A percentile compares a stretch with the other conserved stretches of the same genome.
Evolutionary conservation across 2,888 invertebrate genomes (phyloP).

Genomic region (Matsumyia berberina): DNA sequence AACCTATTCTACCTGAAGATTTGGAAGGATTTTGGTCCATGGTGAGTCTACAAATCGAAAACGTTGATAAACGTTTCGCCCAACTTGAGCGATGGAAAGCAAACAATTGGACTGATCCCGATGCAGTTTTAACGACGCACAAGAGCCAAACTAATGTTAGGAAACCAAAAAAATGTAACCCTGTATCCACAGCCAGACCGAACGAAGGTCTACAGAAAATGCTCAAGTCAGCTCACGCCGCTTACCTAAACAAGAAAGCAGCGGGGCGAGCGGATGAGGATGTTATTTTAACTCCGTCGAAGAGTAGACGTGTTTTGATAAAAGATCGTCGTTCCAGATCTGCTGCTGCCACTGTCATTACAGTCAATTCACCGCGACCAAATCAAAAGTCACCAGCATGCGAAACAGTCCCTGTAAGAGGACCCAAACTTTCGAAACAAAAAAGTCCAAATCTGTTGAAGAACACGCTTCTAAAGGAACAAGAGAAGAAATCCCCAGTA

Average conservation of each 20-base stretch:
- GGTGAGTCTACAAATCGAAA: conserved; percentile 86
- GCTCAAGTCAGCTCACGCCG: conserved; percentile 78
- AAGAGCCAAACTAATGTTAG: conserved; percentile 66
- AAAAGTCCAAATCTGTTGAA: conserved; percentile 60
- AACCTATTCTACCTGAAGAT: conserved; percentile 85
- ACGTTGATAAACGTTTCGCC: conserved; percentile 82
- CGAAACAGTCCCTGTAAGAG: conserved; percentile 11
- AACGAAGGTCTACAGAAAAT: conserved; percentile 79
- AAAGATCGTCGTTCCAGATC: conserved; percentile 76
- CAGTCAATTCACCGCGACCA: conserved; percentile 57
- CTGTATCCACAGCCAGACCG: conserved; percentile 73
- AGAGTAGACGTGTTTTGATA: conserved; percentile 68
- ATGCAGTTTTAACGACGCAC: conserved; percentile 68
- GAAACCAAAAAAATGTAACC: conserved; percentile 73
- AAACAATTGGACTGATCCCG: conserved; percentile 82
- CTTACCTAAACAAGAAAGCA: conserved; percentile 77
- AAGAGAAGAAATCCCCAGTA: conserved; percentile 27
- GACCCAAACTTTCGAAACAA: conserved; percentile 9
- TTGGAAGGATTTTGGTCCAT: conserved; percentile 89
- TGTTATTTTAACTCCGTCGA: conserved; percentile 59
- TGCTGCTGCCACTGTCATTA: conserved; percentile 77
- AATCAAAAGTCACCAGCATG: conserved; percentile 7
- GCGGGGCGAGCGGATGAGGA: conserved; percentile 36
- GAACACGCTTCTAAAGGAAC: conserved; percentile 26
- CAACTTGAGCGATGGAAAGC: conserved; percentile 80